Percentiles rank a stretch among this genome's conserved stretches.
Conservation (phyloP, 2,888 invertebrate genomes). For the Morpho achilles region DNA sequence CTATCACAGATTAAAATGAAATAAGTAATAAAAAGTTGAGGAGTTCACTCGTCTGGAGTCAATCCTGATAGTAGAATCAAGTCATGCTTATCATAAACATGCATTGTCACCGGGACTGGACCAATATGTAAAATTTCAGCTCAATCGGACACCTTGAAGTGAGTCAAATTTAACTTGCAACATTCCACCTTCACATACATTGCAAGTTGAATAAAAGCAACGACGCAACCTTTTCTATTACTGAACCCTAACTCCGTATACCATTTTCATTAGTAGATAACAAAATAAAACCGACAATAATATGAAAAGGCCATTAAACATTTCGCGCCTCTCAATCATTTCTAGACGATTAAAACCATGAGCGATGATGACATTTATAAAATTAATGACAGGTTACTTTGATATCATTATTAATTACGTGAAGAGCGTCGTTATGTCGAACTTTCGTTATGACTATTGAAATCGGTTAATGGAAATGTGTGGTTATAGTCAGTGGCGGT, state of each 20-base stretch:
- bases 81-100: no score
- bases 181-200: no score
- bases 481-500: neutral
- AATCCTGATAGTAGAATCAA: no score
- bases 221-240: neutral
- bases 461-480: neutral
- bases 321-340: slow-evolving; percentile 40
- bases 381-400: slow-evolving; percentile 56
- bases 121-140: no score
- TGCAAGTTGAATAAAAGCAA: no score
- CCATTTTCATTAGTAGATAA: slow-evolving; percentile 9
- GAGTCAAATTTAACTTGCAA: no score
- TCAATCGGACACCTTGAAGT: no score
- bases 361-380: slow-evolving; percentile 52
- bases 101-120: no score
- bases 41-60: no score
- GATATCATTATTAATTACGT: slow-evolving; percentile 71
- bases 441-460: slow-evolving; percentile 28
- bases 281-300: slow-evolving; percentile 9
- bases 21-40: no score
- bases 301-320: slow-evolving; percentile 36
- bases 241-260: neutral
- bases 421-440: slow-evolving; percentile 44
- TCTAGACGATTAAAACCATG: slow-evolving; percentile 34
- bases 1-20: no score